Evolutionary conservation across 1,140 invertebrate genomes (phyloP).

Genomic region (Amphibalanus amphitrite): DNA sequence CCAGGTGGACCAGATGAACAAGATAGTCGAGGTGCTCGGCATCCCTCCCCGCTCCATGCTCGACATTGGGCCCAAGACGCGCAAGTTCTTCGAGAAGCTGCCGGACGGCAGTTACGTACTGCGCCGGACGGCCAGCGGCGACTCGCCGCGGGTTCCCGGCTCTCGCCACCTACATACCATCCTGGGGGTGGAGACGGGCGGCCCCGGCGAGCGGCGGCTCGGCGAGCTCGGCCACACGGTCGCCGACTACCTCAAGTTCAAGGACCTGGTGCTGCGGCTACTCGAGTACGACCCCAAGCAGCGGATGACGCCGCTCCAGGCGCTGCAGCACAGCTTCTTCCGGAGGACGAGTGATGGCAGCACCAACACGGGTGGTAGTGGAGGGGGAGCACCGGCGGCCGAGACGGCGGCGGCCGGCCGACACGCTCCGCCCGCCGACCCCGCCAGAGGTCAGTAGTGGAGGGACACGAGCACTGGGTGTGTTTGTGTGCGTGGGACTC

Average conservation of each 20-base stretch:
- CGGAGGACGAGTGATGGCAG: slow-evolving; percentile 37
- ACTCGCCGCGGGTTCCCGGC: slow-evolving; percentile 37
- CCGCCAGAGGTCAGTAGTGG: no score
- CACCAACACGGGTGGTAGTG: neutral
- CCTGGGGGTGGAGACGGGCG: slow-evolving; percentile 72
- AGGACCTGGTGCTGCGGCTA: slow-evolving; percentile 95
- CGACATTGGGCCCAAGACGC: slow-evolving; percentile 84
- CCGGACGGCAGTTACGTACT: slow-evolving; percentile 74
- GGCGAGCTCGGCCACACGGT: slow-evolving; percentile 91
- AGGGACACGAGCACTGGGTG: no score
- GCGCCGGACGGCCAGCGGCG: no score
- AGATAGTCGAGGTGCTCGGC: slow-evolving; percentile 95
- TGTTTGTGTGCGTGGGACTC: no score
- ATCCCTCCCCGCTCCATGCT: slow-evolving; percentile 92
- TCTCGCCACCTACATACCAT: slow-evolving; percentile 33
- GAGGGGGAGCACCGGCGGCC: no score
- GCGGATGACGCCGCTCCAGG: slow-evolving; percentile 91
- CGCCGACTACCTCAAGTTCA: slow-evolving; percentile 96
- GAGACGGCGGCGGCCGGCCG: neutral
- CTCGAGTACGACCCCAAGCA: slow-evolving; percentile 95
- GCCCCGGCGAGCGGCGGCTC: slow-evolving; percentile 70
- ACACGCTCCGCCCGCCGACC: no score
- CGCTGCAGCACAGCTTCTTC: slow-evolving; percentile 93
- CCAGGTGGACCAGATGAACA: slow-evolving; percentile 97
- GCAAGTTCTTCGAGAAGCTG: slow-evolving; percentile 95